These are phyloP conservation scores for Psettodes erumei DNA, from an alignment of 2,113 vertebrate genomes.

Conservation along the genomic window DNA sequence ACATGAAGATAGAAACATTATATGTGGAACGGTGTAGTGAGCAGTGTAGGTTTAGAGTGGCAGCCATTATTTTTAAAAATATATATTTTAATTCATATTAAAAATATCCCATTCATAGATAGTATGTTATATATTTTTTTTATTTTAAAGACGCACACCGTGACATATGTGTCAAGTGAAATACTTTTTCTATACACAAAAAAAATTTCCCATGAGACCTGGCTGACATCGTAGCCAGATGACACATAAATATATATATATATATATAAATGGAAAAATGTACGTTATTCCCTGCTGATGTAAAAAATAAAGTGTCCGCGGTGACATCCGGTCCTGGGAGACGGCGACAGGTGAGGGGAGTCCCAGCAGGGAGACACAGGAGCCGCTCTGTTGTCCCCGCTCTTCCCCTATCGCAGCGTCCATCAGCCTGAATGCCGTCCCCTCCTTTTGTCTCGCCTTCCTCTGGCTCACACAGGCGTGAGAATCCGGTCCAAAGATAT, in stretches of 20 bases:
- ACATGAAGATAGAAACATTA: neutral
- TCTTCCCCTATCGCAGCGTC: constrained; percentile 27
- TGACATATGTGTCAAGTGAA: too few species aligned
- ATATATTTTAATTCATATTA: too few species aligned
- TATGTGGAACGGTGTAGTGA: neutral
- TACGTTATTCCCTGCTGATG: neutral
- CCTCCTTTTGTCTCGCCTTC: constrained; percentile 40
- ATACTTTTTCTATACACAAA: neutral
- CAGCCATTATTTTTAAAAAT: neutral
- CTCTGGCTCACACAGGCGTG: constrained; percentile 43
- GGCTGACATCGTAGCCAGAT: neutral
- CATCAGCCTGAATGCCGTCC: constrained; percentile 51
- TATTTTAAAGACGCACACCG: too few species aligned
- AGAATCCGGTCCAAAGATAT: constrained; percentile 54
- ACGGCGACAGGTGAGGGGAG: constrained; percentile 30
- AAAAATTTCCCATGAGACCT: neutral
- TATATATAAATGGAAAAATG: neutral
- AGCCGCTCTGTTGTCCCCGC: constrained; percentile 49
- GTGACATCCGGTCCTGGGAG: constrained; percentile 20
- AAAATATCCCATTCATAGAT: too few species aligned
- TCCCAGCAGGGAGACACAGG: constrained; percentile 64
- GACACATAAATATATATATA: constrained; percentile 6
- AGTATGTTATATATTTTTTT: too few species aligned
- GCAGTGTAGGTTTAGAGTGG: neutral
- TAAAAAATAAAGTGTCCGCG: neutral